Percentiles rank a stretch among this genome's conserved stretches.
Conservation (phyloP, 2,888 invertebrate genomes). For the Therioaphis trifolii region DNA sequence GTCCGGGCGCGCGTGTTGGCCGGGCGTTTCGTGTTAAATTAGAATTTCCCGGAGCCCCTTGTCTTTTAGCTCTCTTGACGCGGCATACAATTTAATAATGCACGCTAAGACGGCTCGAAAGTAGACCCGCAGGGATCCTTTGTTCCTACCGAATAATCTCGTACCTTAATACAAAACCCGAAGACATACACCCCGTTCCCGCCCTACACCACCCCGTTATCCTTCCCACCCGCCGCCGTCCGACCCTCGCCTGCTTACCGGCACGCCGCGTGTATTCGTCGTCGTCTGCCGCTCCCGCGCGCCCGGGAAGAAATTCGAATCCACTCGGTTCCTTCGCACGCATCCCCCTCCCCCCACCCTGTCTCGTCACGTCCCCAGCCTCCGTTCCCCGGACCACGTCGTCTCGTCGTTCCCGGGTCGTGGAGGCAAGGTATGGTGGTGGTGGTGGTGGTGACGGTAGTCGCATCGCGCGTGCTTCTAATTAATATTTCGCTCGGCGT, state of each 20-base stretch:
- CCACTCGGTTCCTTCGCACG: neutral
- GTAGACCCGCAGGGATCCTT: slow-evolving; percentile 62
- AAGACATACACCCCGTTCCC: slow-evolving; percentile 44
- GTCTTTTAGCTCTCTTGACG: slow-evolving; percentile 63
- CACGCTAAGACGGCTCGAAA: slow-evolving; percentile 62
- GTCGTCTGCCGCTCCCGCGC: neutral
- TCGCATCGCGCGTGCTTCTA: slow-evolving; percentile 31
- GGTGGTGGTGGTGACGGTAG: neutral
- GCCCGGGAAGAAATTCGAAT: slow-evolving; percentile 50
- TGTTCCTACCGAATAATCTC: slow-evolving; percentile 62
- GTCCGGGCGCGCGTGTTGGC: neutral
- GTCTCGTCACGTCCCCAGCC: no score
- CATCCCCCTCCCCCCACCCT: neutral
- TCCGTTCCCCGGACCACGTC: no score
- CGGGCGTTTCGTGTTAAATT: slow-evolving; percentile 61
- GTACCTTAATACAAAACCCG: slow-evolving; percentile 62
- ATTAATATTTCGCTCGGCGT: slow-evolving; percentile 47
- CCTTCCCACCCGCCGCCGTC: neutral
- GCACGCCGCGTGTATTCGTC: neutral
- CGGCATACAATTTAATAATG: slow-evolving; percentile 61
- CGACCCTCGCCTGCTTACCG: no score
- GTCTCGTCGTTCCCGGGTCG: neutral
- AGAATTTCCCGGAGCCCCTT: slow-evolving; percentile 57
- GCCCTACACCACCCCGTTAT: neutral
- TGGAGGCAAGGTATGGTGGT: neutral